Conservation (phyloP, 2,888 invertebrate species). For the Slavum lentiscoides region DNA sequence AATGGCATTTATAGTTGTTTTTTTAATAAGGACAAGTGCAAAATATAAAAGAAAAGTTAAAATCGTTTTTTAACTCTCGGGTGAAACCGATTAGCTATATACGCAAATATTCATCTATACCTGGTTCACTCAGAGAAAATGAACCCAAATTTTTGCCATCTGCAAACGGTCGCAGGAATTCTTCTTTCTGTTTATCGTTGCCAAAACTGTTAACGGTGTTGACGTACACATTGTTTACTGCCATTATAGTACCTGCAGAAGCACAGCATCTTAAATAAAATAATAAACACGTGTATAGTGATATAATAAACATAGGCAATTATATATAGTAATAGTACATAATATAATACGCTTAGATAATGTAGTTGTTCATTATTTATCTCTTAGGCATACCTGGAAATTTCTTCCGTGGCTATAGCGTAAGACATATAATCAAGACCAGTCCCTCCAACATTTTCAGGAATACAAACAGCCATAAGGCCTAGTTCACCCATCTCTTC, state of each 20-base stretch:
- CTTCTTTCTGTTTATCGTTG: slow-evolving; percentile 75
- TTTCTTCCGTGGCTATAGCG: slow-evolving; percentile 91
- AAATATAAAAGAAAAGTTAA: too few species aligned
- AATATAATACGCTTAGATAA: too few species aligned
- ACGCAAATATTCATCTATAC: slow-evolving; percentile 56
- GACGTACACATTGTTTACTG: slow-evolving; percentile 88
- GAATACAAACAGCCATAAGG: slow-evolving; percentile 79
- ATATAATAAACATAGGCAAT: too few species aligned
- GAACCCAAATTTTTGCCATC: slow-evolving; percentile 79
- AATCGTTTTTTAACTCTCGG: too few species aligned
- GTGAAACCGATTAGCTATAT: too few species aligned
- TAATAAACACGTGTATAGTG: slow-evolving; percentile 6
- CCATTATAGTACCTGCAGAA: slow-evolving; percentile 90
- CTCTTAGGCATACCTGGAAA: slow-evolving; percentile 67
- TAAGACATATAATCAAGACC: slow-evolving; percentile 92
- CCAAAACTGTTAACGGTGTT: slow-evolving; percentile 82
- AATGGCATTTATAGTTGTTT: too few species aligned
- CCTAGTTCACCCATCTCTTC: slow-evolving; percentile 92
- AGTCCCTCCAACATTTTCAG: slow-evolving; percentile 83
- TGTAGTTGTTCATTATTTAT: background rate
- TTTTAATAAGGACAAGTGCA: too few species aligned
- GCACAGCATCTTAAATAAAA: slow-evolving; percentile 70
- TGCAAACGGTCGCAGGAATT: slow-evolving; percentile 77
- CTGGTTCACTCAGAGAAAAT: slow-evolving; percentile 91
- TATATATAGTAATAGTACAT: too few species aligned